Percentiles rank a stretch among this genome's conserved stretches.
Conservation (phyloP, 2,888 invertebrate species). For the Melolontha melolontha region DNA sequence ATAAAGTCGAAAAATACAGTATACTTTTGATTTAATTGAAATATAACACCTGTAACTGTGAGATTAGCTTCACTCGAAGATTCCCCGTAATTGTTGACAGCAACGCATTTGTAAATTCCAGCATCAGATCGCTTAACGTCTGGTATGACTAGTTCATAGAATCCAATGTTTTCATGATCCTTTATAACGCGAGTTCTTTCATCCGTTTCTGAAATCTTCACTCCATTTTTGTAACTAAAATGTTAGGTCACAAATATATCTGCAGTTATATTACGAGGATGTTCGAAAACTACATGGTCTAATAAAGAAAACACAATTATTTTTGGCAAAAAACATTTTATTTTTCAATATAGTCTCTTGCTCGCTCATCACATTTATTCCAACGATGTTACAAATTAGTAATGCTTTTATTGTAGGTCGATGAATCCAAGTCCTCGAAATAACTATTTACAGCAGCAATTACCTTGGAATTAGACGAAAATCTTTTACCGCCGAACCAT, state of each 20-base stretch:
- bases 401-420: too few relatives aligned
- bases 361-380: too few relatives aligned
- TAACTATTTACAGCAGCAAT: too few relatives aligned
- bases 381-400: too few relatives aligned
- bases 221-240: slow-evolving; percentile 84
- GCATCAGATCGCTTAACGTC: slow-evolving; percentile 84
- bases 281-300: too few relatives aligned
- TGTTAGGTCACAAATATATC: not conserved
- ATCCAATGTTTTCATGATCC: slow-evolving; percentile 83
- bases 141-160: slow-evolving; percentile 88
- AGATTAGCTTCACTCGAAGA: slow-evolving; percentile 80
- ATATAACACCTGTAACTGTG: slow-evolving; percentile 78
- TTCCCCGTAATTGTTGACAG: slow-evolving; percentile 85
- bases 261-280: too few relatives aligned
- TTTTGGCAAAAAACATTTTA: too few relatives aligned
- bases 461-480: too few relatives aligned
- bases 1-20: not conserved
- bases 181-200: slow-evolving; percentile 78
- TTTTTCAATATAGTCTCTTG: too few relatives aligned
- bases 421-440: too few relatives aligned
- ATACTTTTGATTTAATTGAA: not conserved
- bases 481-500: too few relatives aligned
- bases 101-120: slow-evolving; percentile 86
- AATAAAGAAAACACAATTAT: too few relatives aligned
- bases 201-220: slow-evolving; percentile 76